Evolutionary conservation across 2,888 invertebrate species (phyloP).

Genomic region (Criorhina ranunculi): DNA sequence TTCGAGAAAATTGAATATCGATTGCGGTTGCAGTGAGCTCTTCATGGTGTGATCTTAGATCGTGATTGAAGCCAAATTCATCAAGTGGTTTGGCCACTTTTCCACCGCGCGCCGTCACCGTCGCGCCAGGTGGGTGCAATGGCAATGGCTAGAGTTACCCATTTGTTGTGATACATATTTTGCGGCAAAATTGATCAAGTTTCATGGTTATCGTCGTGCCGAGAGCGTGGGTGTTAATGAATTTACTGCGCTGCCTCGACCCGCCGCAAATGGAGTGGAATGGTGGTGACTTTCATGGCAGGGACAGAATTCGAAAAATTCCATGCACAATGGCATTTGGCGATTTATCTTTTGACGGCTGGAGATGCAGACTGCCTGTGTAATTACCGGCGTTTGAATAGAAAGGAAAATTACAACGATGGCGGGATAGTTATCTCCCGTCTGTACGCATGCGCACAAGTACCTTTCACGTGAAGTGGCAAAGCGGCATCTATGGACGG

Average conservation of each 20-base stretch:
- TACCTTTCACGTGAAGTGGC: slow-evolving; percentile 68
- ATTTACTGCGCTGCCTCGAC: slow-evolving; percentile 52
- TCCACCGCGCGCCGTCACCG: slow-evolving; percentile 11
- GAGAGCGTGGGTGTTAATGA: slow-evolving; percentile 72
- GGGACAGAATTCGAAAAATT: slow-evolving; percentile 62
- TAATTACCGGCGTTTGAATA: slow-evolving; percentile 66
- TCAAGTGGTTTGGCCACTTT: slow-evolving; percentile 51
- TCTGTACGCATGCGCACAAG: slow-evolving; percentile 56
- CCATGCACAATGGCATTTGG: slow-evolving; percentile 52
- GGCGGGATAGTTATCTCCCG: slow-evolving; percentile 40
- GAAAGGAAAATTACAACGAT: slow-evolving; percentile 70
- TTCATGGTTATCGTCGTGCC: slow-evolving; percentile 55
- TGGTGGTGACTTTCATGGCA: slow-evolving; percentile 13
- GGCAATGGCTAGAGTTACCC: slow-evolving; percentile 26
- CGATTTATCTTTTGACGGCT: slow-evolving; percentile 54
- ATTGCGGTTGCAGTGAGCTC: slow-evolving; percentile 62
- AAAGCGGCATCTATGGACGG: slow-evolving; percentile 20
- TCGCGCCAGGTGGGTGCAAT: slow-evolving; percentile 41
- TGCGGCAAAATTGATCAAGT: slow-evolving; percentile 57
- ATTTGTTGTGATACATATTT: slow-evolving; percentile 57
- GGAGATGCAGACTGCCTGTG: slow-evolving; percentile 3
- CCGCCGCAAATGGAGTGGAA: slow-evolving; percentile 28
- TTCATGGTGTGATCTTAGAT: slow-evolving; percentile 54
- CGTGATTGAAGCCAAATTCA: slow-evolving; percentile 58
- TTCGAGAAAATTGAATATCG: slow-evolving; percentile 67